Base-by-base conservation (phyloP, 1,140 invertebrate species). In the Drosophila ironensis region DNA sequence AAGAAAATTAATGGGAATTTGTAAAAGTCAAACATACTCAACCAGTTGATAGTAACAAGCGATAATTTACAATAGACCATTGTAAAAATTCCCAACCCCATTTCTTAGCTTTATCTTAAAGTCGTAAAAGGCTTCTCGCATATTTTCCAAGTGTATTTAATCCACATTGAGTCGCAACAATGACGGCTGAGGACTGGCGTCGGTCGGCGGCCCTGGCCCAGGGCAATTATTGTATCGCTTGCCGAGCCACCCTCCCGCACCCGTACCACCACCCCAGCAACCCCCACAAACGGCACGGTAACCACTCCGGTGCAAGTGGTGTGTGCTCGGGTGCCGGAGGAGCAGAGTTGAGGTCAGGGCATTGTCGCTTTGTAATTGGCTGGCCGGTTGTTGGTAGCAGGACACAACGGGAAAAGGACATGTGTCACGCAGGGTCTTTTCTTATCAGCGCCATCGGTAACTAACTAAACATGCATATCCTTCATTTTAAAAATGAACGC, bases 161-260 rank as follows among this genome's bases (percentile, higher is more conserved):
- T 84, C 76, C 67, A 80, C 80, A 61, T 60, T 60, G 66, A 67
- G 73, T 67, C 80, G 52, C 75, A 75, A 76, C 78, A 88, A 80
- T 76, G 68, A 82, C 66, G 56, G 71, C 56, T 48, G 76, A 68
- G 51, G 67, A 81, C 64, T 50, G 51, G 22, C 50, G 67, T 17
- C 61, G 54, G 42, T 51, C 22, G 17, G n/a, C 51, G 66, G 27
- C 60, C 44, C 56, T 41, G 61, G 68, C 78, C 71, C 74, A 80
- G 61, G 70, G 86, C 80, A 88, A 88, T 88, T 88, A 88, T 88
- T 88, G 86, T 88, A 88, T 80, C 80, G 75, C 72, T 71, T 75
- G 82, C 71, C 45, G 17, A 38, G 42, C 41, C 22, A 41, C 48
- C 33, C 22, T 40, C 48, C 24, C 20, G n/a, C n/a, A 14, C 6